Evolutionary conservation across 2,888 invertebrate species (phyloP).

Genomic region (Venusia cambrica): DNA sequence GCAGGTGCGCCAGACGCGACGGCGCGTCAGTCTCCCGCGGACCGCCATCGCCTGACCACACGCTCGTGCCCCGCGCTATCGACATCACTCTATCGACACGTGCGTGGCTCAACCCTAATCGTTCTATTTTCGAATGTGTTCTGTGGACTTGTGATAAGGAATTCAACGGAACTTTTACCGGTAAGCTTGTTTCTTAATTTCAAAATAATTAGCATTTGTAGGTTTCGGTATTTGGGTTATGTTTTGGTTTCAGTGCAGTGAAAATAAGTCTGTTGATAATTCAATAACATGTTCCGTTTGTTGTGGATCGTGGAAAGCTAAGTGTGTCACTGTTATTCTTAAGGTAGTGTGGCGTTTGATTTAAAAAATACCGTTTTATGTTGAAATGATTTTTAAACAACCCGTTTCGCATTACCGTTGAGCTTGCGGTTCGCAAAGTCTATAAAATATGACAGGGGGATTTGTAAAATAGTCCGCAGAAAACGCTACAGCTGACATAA

Average conservation of each 20-base stretch:
- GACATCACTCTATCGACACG: constrained; percentile 54
- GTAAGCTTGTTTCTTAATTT: constrained; percentile 35
- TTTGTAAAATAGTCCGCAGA: constrained; percentile 9
- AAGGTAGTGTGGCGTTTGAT: constrained; percentile 22
- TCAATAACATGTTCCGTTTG: constrained; percentile 50
- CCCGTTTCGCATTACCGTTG: constrained; percentile 21
- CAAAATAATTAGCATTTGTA: no score
- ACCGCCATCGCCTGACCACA: constrained; percentile 57
- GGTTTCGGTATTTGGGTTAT: constrained; percentile 47
- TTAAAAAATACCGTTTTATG: constrained; percentile 24
- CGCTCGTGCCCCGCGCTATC: constrained; percentile 51
- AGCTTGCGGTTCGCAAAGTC: constrained; percentile 15
- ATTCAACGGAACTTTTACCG: constrained; percentile 28
- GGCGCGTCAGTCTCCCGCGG: constrained; percentile 78
- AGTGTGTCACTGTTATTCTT: constrained; percentile 53
- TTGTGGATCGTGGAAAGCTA: constrained; percentile 54
- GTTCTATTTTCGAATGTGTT: constrained; percentile 63
- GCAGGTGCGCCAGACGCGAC: constrained; percentile 74
- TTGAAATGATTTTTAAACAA: constrained; percentile 23
- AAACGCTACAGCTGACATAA: no score
- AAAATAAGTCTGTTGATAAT: constrained; percentile 49
- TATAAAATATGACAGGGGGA: constrained; percentile 15
- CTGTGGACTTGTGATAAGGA: constrained; percentile 57
- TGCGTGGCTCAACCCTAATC: constrained; percentile 72
- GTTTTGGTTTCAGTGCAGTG: constrained; percentile 57